Conservation (phyloP, 2,888 invertebrate genomes). For the Molanna angustata region DNA sequence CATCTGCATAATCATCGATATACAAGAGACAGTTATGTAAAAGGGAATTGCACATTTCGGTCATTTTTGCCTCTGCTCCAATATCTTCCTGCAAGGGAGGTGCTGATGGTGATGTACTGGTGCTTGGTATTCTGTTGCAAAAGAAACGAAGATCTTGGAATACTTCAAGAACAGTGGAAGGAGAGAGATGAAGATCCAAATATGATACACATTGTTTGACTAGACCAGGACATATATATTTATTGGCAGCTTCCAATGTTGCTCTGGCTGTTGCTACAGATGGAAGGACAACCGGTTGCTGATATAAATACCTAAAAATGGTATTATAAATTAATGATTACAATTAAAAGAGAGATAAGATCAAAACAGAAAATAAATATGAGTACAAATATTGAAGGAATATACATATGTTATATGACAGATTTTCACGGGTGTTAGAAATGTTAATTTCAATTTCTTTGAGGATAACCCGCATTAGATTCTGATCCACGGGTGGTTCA, state of each 20-base stretch:
- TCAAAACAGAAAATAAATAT: too few relatives aligned
- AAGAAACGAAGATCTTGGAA: conserved; percentile 56
- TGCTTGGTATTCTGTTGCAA: conserved; percentile 48
- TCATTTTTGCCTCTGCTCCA: conserved; percentile 45
- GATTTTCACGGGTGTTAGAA: too few relatives aligned
- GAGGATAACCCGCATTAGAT: too few relatives aligned
- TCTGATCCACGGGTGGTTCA: too few relatives aligned
- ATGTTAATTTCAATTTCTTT: too few relatives aligned
- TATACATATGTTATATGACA: too few relatives aligned
- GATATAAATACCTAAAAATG: conserved; percentile 59
- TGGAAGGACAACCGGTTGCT: conserved; percentile 59
- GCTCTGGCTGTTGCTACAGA: conserved; percentile 65
- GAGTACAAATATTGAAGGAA: too few relatives aligned
- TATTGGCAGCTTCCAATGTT: conserved; percentile 71
- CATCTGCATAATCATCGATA: conserved; percentile 57
- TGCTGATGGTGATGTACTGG: conserved; percentile 52
- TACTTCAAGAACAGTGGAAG: conserved; percentile 64
- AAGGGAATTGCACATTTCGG: conserved; percentile 56
- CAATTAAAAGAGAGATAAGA: too few relatives aligned
- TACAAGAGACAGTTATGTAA: conserved; percentile 63
- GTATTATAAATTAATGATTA: too few relatives aligned
- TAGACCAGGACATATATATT: conserved; percentile 68
- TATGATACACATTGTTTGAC: conserved; percentile 66
- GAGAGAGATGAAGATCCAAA: conserved; percentile 61
- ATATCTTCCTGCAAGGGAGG: conserved; percentile 46